A percentile compares a stretch with the other conserved stretches of the same genome.
Evolutionary conservation across 1,140 invertebrate genomes (phyloP).

Genomic region (Calliphora vicina): DNA sequence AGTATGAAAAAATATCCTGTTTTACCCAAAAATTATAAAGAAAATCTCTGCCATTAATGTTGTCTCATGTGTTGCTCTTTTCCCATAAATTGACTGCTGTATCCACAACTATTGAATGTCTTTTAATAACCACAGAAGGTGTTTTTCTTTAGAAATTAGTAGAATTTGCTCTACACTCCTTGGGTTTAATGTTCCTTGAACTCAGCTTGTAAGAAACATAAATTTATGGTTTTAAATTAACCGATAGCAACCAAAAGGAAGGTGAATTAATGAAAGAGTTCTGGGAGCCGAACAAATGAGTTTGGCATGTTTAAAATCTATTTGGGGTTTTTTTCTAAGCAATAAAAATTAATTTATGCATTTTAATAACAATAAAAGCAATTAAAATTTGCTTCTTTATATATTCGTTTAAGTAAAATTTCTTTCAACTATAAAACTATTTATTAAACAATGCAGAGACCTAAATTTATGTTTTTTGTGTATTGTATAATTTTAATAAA

Average conservation of each 20-base stretch:
- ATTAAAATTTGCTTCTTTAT: conserved; percentile 28
- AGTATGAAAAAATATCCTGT: too few species aligned
- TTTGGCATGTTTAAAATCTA: conserved; percentile 12
- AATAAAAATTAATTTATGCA: conserved; percentile 38
- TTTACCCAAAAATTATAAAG: neutral
- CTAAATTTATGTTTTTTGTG: neutral
- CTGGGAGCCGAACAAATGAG: too few species aligned
- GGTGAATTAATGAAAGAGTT: neutral
- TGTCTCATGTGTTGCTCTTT: conserved; percentile 9
- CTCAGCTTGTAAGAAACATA: neutral
- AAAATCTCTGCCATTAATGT: conserved; percentile 16
- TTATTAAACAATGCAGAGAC: neutral
- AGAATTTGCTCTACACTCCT: neutral
- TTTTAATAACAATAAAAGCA: conserved; percentile 37
- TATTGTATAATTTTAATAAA: too few species aligned
- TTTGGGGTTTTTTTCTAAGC: neutral
- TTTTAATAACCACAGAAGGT: conserved; percentile 23
- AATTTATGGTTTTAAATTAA: conserved; percentile 21
- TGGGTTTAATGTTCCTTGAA: conserved; percentile 16
- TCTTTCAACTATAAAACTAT: conserved; percentile 25
- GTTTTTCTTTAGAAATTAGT: conserved; percentile 19
- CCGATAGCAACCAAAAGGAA: neutral
- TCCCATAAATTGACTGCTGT: neutral
- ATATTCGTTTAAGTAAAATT: neutral
- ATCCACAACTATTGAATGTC: conserved; percentile 12